Conservation (phyloP, 2,797 vertebrate genomes). For the Manis pentadactyla region DNA sequence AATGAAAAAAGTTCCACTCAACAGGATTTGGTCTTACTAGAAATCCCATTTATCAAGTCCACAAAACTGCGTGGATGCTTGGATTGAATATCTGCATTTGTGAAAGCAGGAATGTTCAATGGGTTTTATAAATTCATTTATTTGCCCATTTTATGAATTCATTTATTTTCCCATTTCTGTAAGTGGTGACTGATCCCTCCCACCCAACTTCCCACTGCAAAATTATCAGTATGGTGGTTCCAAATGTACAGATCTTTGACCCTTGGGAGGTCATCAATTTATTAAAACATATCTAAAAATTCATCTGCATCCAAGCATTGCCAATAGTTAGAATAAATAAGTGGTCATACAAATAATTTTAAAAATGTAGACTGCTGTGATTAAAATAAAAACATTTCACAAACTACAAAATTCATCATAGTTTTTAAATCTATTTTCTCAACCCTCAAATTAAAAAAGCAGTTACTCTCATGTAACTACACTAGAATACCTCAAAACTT, state of each 20-base stretch:
- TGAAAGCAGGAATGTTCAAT: background rate
- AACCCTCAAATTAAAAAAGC: conserved; percentile 12
- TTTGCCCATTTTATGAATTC: background rate
- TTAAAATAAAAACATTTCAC: conserved; percentile 37
- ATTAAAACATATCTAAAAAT: conserved; percentile 28
- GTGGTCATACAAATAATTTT: background rate
- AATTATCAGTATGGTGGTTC: background rate
- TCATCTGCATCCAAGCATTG: background rate
- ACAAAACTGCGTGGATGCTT: background rate
- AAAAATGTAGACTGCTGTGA: background rate
- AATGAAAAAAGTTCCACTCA: background rate
- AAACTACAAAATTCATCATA: background rate
- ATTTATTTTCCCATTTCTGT: background rate
- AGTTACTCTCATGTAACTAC: background rate
- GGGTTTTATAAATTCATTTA: background rate
- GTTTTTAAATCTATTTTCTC: conserved; percentile 34
- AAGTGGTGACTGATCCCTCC: background rate
- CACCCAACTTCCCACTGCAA: background rate
- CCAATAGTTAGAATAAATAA: background rate
- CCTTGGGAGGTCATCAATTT: background rate
- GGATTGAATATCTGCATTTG: background rate
- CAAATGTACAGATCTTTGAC: background rate
- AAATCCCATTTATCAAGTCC: conserved; percentile 32
- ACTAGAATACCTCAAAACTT: conserved; percentile 34
- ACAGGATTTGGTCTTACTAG: background rate